Percentiles rank a stretch among this genome's conserved stretches.
These are phyloP conservation scores for Lochmaea crataegi DNA, from an alignment of 2,888 invertebrate genomes.

Conservation along the genomic window DNA sequence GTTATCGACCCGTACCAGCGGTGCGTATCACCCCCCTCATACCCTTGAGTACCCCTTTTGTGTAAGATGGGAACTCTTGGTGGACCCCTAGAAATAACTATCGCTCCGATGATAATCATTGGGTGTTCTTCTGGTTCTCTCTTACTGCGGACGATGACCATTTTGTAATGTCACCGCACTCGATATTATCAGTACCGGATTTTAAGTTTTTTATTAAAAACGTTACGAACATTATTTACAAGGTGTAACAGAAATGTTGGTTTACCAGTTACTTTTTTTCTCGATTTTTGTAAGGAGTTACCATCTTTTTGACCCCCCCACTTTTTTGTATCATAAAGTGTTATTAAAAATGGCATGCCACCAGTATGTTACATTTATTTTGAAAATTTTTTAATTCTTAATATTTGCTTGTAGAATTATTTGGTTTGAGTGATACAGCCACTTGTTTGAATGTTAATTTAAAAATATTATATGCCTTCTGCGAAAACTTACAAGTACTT, in stretches of 20 bases:
- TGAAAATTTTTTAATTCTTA: too few relatives aligned
- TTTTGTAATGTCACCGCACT: constrained; percentile 54
- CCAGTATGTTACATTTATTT: too few relatives aligned
- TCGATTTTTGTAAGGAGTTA: too few relatives aligned
- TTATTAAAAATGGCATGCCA: too few relatives aligned
- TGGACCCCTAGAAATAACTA: constrained; percentile 44
- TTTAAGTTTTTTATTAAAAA: constrained; percentile 2
- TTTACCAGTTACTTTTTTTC: not conserved
- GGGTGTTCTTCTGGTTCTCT: constrained; percentile 34
- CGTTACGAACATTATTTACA: not conserved
- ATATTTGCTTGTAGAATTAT: too few relatives aligned
- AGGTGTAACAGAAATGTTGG: not conserved
- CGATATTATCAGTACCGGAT: constrained; percentile 32
- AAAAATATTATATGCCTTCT: too few relatives aligned
- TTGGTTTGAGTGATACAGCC: too few relatives aligned
- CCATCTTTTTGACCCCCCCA: too few relatives aligned
- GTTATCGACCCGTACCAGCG: constrained; percentile 59
- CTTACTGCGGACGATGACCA: constrained; percentile 56
- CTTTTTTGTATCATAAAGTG: too few relatives aligned
- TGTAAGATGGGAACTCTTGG: constrained; percentile 36
- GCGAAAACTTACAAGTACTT: too few relatives aligned
- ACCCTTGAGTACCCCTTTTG: constrained; percentile 42
- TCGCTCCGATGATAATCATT: constrained; percentile 30
- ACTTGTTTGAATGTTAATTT: too few relatives aligned
- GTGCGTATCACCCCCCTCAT: constrained; percentile 50